These are phyloP conservation scores for Sitobion miscanthi DNA, from an alignment of 1,140 invertebrate species.

Conservation along the genomic window DNA sequence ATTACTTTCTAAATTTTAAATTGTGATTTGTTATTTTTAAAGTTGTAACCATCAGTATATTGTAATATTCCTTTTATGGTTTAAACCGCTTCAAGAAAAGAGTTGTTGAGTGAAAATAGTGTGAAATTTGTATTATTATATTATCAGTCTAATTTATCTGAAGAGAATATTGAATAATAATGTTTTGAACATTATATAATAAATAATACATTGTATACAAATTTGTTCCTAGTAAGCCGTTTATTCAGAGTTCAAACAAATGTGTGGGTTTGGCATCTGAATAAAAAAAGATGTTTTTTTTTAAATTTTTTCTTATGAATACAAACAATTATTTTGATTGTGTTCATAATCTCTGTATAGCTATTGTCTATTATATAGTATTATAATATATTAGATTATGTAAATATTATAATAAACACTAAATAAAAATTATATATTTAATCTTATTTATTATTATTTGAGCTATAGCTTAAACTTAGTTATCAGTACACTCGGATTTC, in stretches of 20 bases:
- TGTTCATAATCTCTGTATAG: background rate
- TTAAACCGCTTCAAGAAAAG: background rate
- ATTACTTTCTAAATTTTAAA: slow-evolving; percentile 28
- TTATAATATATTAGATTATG: background rate
- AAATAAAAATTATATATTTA: background rate
- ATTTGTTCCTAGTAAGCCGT: background rate
- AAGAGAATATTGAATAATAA: background rate
- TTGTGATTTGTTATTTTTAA: background rate
- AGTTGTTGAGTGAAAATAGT: slow-evolving; percentile 21
- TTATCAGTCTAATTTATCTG: background rate
- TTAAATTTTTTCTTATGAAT: background rate
- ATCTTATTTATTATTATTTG: background rate
- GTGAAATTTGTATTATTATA: background rate
- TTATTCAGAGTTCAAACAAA: background rate
- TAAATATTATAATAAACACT: background rate
- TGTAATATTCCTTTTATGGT: slow-evolving; percentile 22
- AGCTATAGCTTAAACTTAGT: too few species aligned
- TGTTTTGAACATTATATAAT: background rate
- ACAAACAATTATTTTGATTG: slow-evolving; percentile 15
- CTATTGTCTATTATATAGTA: background rate
- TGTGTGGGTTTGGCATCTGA: background rate
- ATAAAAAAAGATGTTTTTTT: background rate
- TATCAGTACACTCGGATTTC: too few species aligned
- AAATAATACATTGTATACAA: background rate
- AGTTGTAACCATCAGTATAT: background rate